Base-by-base conservation (phyloP, 2,888 invertebrate species). In the Hirudinaria manillensis region DNA sequence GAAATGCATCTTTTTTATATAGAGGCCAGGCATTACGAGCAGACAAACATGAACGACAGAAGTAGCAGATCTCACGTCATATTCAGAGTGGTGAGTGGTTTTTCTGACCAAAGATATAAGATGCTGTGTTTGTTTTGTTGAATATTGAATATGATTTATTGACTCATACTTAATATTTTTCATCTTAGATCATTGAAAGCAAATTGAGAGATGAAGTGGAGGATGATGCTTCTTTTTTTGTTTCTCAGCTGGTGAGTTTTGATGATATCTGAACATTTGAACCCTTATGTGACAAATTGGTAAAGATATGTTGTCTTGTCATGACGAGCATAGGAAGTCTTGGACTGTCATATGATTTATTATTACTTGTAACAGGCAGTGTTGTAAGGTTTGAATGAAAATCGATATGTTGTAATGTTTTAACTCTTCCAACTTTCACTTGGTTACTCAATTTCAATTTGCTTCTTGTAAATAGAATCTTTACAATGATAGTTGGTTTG, bases 21-120 rank as follows among this genome's bases (percentile, higher is more conserved):
- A 86, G 85, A 81, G 10, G 72, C 70, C 6, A 88, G 93, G 77
- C 90, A 90, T 79, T 89, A 90, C 45, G 93, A 91, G 2, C 90
- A 90, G 80, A 94, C 94, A 0, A 90, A 91, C 78, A 92, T 93
- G 91, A 95, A 94, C 84, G 93, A 93, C 80, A 88, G 89, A 76
- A 93, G 93, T 81, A 93, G 93, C 81, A 87, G 94, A 79, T 93
- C 93, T 16, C 94, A 95, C 84, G 90, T 93, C 0, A 93, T 94
- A 81, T 92, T 94, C 81, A 89, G 92, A 84, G 90, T 94, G 83
- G 92, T 92, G 87, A 89, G 90, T 88, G 27, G 3, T 1, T 45
- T 45, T 45, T 16, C 45, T 45, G 45, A 45, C 16, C 10, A 45
- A 27, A 21, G 24, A 53, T 34, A 34, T 68, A 68, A 7, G 16